Base-by-base conservation (phyloP, 1,140 invertebrate genomes). In the Hestina assimilis region DNA sequence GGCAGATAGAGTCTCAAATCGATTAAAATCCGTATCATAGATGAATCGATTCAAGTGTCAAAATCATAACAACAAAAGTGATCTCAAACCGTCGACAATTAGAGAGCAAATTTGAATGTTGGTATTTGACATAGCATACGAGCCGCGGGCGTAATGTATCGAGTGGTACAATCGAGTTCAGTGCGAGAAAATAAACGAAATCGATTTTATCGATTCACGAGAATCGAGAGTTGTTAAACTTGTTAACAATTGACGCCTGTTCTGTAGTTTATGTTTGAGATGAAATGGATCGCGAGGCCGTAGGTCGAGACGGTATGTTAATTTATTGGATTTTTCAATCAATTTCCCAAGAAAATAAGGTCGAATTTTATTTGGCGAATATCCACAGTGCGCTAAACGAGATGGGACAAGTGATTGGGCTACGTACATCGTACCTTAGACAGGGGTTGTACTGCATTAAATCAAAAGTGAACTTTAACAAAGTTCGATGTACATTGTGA, bases 201-300 rank as follows among this genome's bases (percentile, higher is more conserved):
- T 83, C 79, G 79, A 81, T 83, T 72, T 67, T 80, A 86, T 83
- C 80, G 70, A 63, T 77, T 81, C 79, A 80, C 80, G 75, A 81
- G 80, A 83, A 83, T 84, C 83, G 79, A 86, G 69, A 75, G 79
- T 77, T 83, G 80, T 86, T 86, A 84, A 83, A 75, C 79, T 77
- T 83, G 80, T 86, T 86, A 84, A 83, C 79, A 84, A 83, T 84
- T 86, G 83, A 86, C 81, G 83, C 81, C 80, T 81, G 69, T 71
- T 78, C 64, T 72, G 74, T 80, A 82, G 75, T 86, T 84, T 84
- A 86, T 86, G 80, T 74, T 77, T 65, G 75, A 83, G 83, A 82
- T 86, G 83, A 84, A 83, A 83, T 83, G 80, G 75, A 83, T 83
- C 81, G 73, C 60, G 68, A 62, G 79, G 83, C 79, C 79, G 78